phyloP scores from a whole-genome alignment of 2,113 vertebrate species.

The Hippocampus barbouri region DNA sequence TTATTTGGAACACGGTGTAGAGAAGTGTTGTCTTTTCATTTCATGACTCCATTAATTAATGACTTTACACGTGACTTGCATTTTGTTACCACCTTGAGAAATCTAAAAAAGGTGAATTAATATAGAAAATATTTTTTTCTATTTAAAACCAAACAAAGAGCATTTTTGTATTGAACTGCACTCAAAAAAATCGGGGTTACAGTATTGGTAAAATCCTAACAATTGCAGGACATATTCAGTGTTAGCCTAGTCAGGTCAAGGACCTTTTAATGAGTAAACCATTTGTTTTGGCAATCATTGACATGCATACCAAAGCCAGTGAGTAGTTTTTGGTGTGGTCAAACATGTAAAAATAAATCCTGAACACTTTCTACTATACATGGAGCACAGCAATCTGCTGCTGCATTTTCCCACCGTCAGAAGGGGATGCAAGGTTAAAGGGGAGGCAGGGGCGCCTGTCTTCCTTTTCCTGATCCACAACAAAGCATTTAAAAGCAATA shows the following conservation, averaged over 20 bases:
- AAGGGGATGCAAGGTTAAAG: not conserved
- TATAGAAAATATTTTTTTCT: not conserved
- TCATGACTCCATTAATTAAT: too few species aligned
- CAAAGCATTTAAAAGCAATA: not conserved
- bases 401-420: not conserved
- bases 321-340: not conserved
- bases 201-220: not conserved
- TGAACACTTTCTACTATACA: not conserved
- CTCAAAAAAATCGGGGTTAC: too few species aligned
- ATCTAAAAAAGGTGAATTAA: not conserved
- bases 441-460: not conserved
- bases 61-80: too few species aligned
- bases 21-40: too few species aligned
- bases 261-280: not conserved
- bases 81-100: too few species aligned
- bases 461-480: slow-evolving; percentile 5
- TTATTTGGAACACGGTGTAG: too few species aligned
- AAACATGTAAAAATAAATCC: not conserved
- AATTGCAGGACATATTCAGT: not conserved
- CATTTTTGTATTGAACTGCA: not conserved
- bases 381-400: not conserved
- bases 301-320: not conserved
- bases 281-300: not conserved
- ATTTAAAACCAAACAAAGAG: not conserved
- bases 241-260: not conserved